Conservation (phyloP, 2,113 vertebrate species). For the Catagonus wagneri region DNA sequence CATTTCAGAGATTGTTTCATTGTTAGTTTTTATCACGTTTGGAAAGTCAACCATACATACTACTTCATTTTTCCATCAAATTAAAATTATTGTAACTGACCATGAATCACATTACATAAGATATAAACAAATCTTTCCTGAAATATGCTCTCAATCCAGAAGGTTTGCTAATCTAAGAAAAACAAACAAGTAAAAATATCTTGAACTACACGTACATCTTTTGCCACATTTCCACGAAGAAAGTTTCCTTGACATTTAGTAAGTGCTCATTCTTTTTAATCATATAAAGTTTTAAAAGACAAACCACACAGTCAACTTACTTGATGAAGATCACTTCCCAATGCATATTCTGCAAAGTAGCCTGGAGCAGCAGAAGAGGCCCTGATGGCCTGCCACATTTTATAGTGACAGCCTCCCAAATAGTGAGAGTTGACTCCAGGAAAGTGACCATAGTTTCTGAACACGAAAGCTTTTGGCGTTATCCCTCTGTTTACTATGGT, state of each 20-base stretch:
- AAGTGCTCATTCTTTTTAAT: not conserved
- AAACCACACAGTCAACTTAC: slow-evolving; percentile 83
- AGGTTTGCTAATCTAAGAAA: slow-evolving; percentile 23
- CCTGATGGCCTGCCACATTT: slow-evolving; percentile 96
- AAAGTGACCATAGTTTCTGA: slow-evolving; percentile 96
- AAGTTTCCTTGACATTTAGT: not conserved
- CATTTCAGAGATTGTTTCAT: not conserved
- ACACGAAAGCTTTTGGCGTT: slow-evolving; percentile 95
- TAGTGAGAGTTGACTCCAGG: slow-evolving; percentile 95
- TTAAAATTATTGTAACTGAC: not conserved
- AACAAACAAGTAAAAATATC: slow-evolving; percentile 20
- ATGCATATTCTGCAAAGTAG: slow-evolving; percentile 95
- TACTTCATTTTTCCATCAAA: slow-evolving; percentile 17
- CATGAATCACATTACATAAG: not conserved
- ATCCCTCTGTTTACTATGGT: slow-evolving; percentile 95
- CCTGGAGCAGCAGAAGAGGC: slow-evolving; percentile 97
- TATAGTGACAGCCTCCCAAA: slow-evolving; percentile 95
- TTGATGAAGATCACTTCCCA: slow-evolving; percentile 96
- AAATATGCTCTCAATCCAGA: not conserved
- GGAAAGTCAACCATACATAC: not conserved
- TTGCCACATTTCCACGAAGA: not conserved
- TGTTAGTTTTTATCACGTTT: slow-evolving; percentile 36
- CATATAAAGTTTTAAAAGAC: not conserved
- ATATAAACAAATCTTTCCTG: not conserved
- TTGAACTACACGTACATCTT: not conserved